These are phyloP conservation scores for Mycalesis mineus DNA, from an alignment of 2,888 invertebrate species.

Conservation along the genomic window DNA sequence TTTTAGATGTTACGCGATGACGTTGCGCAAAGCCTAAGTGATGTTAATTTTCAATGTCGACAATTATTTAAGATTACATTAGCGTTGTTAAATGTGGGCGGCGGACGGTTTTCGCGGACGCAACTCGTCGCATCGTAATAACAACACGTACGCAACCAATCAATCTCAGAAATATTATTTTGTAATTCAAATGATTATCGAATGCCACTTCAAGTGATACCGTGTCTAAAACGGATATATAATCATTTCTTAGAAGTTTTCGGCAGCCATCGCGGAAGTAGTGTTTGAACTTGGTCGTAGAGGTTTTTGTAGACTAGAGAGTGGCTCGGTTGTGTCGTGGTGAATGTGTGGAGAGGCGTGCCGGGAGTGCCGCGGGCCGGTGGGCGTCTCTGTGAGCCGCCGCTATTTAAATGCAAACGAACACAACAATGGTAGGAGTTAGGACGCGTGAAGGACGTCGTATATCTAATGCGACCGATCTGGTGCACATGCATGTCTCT, in stretches of 20 bases:
- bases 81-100: conserved; percentile 18
- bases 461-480: conserved; percentile 71
- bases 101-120: conserved; percentile 2
- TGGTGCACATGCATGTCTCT: conserved; percentile 67
- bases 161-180: conserved; percentile 45
- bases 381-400: conserved; percentile 61
- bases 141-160: conserved; percentile 12
- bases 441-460: conserved; percentile 77
- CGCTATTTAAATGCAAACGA: conserved; percentile 74
- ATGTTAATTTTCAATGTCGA: conserved; percentile 50
- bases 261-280: conserved; percentile 17
- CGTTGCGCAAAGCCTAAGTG: conserved; percentile 51
- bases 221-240: not conserved
- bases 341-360: conserved; percentile 46
- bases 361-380: conserved; percentile 43
- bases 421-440: conserved; percentile 74
- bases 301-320: conserved; percentile 5
- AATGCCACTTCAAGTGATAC: conserved; percentile 7
- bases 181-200: conserved; percentile 46
- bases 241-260: conserved; percentile 7
- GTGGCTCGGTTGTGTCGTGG: conserved; percentile 26
- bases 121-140: conserved; percentile 6
- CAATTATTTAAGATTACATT: conserved; percentile 14
- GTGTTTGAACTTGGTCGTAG: conserved; percentile 20
- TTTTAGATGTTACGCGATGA: conserved; percentile 57